phyloP scores from a whole-genome alignment of 1,140 invertebrate genomes.

The Cherax quadricarinatus region DNA sequence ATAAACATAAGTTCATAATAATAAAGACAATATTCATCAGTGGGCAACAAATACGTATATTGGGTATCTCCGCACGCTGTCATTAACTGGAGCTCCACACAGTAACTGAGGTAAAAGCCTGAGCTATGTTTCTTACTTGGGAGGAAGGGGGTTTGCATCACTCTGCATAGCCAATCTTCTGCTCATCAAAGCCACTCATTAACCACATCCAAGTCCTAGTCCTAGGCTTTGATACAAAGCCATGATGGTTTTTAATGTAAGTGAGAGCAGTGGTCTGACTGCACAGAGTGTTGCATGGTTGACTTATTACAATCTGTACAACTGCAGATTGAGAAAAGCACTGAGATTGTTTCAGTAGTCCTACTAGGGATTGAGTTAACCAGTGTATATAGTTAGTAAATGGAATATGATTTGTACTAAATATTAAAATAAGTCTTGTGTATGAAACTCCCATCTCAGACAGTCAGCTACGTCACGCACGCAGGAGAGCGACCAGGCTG shows the following conservation, averaged over 20 bases:
- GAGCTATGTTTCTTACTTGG: constrained; percentile 71
- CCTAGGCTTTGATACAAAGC: constrained; percentile 63
- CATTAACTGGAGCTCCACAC: constrained; percentile 69
- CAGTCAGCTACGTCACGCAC: constrained; percentile 50
- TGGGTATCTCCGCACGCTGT: constrained; percentile 68
- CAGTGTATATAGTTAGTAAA: constrained; percentile 70
- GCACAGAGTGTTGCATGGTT: constrained; percentile 64
- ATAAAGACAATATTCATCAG: constrained; percentile 63
- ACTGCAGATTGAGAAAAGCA: constrained; percentile 70
- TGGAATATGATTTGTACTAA: constrained; percentile 72
- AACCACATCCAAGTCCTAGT: constrained; percentile 46
- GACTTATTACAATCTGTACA: constrained; percentile 64
- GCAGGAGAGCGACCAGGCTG: constrained; percentile 55
- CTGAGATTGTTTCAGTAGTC: constrained; percentile 68
- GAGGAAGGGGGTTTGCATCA: constrained; percentile 70
- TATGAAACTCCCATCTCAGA: constrained; percentile 65
- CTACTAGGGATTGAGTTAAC: constrained; percentile 68
- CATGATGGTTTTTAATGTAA: constrained; percentile 6
- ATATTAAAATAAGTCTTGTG: constrained; percentile 70
- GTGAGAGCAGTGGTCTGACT: constrained; percentile 64
- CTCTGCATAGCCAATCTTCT: constrained; percentile 66
- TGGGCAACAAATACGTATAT: constrained; percentile 72
- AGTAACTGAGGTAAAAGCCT: constrained; percentile 72
- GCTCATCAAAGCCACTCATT: constrained; percentile 54
- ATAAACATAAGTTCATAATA: constrained; percentile 67